These are phyloP conservation scores for Gavia stellata DNA, from an alignment of 2,113 vertebrate genomes.

Conservation along the genomic window DNA sequence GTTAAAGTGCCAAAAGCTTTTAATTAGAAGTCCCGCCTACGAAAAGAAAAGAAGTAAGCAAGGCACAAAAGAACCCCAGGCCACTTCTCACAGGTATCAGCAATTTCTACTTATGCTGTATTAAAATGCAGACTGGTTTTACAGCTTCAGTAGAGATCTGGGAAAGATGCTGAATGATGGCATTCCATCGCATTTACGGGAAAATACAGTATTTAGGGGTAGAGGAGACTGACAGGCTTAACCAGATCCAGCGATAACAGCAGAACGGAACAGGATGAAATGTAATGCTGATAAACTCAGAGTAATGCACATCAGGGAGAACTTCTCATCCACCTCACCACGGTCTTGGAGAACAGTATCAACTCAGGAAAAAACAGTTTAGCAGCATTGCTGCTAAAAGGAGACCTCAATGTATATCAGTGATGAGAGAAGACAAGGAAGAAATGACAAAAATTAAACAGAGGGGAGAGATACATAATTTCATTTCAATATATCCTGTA, in stretches of 20 bases:
- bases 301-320: neutral
- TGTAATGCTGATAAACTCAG: neutral
- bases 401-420: neutral
- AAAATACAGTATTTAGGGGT: neutral
- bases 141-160: neutral
- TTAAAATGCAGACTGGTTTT: neutral
- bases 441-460: neutral
- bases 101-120: rapidly evolving
- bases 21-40: neutral
- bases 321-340: neutral
- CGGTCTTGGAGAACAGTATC: neutral
- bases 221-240: neutral
- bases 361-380: neutral
- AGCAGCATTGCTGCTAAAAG: neutral
- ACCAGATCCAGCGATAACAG: neutral
- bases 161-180: rapidly evolving
- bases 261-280: rapidly evolving
- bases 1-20: neutral
- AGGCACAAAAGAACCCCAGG: neutral
- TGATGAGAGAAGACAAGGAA: neutral
- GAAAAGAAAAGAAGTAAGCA: neutral
- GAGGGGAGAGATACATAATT: neutral
- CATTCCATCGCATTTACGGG: neutral
- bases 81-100: too few species aligned
- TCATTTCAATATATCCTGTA: neutral